Base-by-base conservation (phyloP, 2,888 invertebrate species). In the Mayetiola destructor region DNA sequence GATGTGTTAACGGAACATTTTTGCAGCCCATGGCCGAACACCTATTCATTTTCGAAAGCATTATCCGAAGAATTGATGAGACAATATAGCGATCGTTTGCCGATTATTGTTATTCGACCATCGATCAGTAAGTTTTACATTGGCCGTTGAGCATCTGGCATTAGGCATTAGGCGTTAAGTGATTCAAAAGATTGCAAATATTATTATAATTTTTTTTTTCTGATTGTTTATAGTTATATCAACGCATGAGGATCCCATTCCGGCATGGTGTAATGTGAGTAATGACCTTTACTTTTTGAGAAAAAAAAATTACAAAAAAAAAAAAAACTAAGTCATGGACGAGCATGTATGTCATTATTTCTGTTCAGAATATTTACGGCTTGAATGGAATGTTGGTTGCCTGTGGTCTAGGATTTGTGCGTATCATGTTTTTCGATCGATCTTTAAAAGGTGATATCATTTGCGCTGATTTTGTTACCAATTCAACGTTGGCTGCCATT, bases 401-500 rank as follows among this genome's bases (percentile, higher is more conserved):
- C 1, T 59, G 57, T 40, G 65, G 64, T 2, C 23, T 63, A 1
- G 66, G 66, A 12, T 56, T 65, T 2, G 42, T 64, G 6, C 60
- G 65, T 29, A 18, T 65, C 3, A 29, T 64, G 32, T 60, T 58
- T 5, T 58, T 57, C 12, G 21, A 55, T 18, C 58, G 37, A 27
- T 16, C 57, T 5, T 10, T 40, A 12, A 58, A 57, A 42, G 42
- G 40, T 3, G 58, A 60, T 32, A 59, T 66, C 27, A 61, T 66
- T 2, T 65, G 65, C 40, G 65, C 64, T 2, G 66, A 66, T 59
- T 65, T 61, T 59, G 65, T 65, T 4, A 62, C 63, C 0, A 66
- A 66, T 60, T 61, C 63, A 14, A 65, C 65, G 1, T 54, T 66
- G 20, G 64, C 64, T 1, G 62, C 63, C 1, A 56, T 64, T 16